Evolutionary conservation across 2,113 vertebrate species (phyloP).

Genomic region (Dissostichus mawsoni): DNA sequence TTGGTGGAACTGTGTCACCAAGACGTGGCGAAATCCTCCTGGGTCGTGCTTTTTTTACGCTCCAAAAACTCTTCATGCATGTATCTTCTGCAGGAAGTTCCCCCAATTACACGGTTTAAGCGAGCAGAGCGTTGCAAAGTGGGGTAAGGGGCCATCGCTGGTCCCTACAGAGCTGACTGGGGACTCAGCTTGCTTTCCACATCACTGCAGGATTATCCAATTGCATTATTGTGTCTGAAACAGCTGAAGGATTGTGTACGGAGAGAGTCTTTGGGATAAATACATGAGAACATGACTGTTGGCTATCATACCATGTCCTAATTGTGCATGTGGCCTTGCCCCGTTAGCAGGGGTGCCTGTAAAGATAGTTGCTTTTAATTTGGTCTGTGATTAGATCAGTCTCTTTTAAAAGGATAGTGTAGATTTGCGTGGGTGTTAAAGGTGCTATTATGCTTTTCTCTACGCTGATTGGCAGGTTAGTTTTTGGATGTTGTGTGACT

Average conservation of each 20-base stretch:
- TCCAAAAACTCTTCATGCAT: slow-evolving; percentile 2
- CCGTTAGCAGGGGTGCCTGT: slow-evolving; percentile 30
- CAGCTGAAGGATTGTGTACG: slow-evolving; percentile 19
- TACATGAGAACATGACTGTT: slow-evolving; percentile 60
- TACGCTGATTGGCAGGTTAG: too few relatives aligned
- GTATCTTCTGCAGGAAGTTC: slow-evolving; percentile 25
- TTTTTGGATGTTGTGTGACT: too few relatives aligned
- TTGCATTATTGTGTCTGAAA: slow-evolving; percentile 33
- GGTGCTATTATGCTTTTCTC: too few relatives aligned
- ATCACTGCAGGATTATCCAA: slow-evolving; percentile 38
- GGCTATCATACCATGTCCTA: slow-evolving; percentile 42
- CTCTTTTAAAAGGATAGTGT: slow-evolving; percentile 5
- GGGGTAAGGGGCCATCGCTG: slow-evolving; percentile 42
- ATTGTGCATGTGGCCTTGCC: slow-evolving; percentile 58
- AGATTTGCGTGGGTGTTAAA: background rate
- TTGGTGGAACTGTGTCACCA: slow-evolving; percentile 11
- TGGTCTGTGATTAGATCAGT: background rate
- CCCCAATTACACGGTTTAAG: slow-evolving; percentile 34
- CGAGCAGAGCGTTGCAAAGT: slow-evolving; percentile 23
- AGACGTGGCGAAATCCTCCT: slow-evolving; percentile 35
- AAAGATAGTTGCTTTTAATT: slow-evolving; percentile 29
- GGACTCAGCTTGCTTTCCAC: slow-evolving; percentile 50
- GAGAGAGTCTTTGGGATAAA: slow-evolving; percentile 30
- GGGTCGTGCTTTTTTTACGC: slow-evolving; percentile 17
- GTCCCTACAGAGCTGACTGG: slow-evolving; percentile 16